These are phyloP conservation scores for Andrena bucephala DNA, from an alignment of 2,888 invertebrate genomes.

Conservation along the genomic window DNA sequence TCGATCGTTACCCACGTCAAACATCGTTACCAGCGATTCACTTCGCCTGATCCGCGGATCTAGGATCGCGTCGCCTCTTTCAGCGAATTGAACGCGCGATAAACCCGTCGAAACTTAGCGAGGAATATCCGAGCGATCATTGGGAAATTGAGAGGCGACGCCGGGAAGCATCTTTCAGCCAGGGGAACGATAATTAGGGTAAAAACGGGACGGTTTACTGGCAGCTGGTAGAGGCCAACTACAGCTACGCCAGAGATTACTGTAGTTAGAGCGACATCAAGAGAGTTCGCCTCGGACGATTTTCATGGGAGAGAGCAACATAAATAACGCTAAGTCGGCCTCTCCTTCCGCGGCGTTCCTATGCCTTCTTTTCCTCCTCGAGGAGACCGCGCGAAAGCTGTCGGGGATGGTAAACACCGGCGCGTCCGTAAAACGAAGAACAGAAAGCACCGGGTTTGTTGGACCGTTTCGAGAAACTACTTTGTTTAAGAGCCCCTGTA, in stretches of 20 bases:
- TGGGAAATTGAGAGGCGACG: background rate
- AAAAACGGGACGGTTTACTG: slow-evolving; percentile 50
- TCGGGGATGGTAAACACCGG: slow-evolving; percentile 31
- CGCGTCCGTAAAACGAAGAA: slow-evolving; percentile 35
- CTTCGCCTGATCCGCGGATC: slow-evolving; percentile 22
- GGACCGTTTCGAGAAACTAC: slow-evolving; percentile 58
- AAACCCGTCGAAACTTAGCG: slow-evolving; percentile 8
- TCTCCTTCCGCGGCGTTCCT: slow-evolving; percentile 1
- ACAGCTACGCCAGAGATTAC: slow-evolving; percentile 32
- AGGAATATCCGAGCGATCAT: background rate
- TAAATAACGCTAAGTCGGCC: slow-evolving; percentile 49
- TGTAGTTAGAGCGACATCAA: slow-evolving; percentile 50
- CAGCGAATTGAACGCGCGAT: slow-evolving; percentile 37
- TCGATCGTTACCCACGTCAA: slow-evolving; percentile 18
- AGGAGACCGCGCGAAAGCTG: slow-evolving; percentile 11
- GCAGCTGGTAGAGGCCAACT: slow-evolving; percentile 7
- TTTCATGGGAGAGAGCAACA: slow-evolving; percentile 43
- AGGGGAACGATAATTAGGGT: slow-evolving; percentile 51
- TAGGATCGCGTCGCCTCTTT: slow-evolving; percentile 25
- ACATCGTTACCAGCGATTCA: slow-evolving; percentile 32
- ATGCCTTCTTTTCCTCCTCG: background rate
- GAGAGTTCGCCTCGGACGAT: slow-evolving; percentile 28
- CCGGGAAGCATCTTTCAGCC: slow-evolving; percentile 10
- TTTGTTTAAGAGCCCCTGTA: slow-evolving; percentile 49
- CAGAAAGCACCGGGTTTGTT: slow-evolving; percentile 27